Conservation (phyloP, 2,888 invertebrate genomes). For the Aquatica leii region DNA sequence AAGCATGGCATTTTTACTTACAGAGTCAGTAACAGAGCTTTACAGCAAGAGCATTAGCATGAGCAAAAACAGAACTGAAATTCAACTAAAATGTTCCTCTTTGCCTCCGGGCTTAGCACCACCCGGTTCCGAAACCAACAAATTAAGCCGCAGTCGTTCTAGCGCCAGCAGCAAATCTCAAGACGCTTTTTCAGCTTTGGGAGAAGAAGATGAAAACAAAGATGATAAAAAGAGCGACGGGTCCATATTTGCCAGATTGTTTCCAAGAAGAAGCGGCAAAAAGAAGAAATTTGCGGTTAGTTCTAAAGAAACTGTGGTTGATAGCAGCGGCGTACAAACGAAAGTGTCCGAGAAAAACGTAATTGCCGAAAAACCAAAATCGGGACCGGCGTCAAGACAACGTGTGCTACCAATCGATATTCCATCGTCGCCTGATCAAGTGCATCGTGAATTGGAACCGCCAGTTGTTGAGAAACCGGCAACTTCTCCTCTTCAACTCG, state of each 20-base stretch:
- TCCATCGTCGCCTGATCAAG: constrained; percentile 56
- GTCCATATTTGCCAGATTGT: constrained; percentile 72
- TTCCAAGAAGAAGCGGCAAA: constrained; percentile 75
- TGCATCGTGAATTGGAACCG: constrained; percentile 41
- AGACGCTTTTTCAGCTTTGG: constrained; percentile 50
- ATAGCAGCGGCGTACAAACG: constrained; percentile 1
- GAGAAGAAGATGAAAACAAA: constrained; percentile 56
- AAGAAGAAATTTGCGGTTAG: constrained; percentile 64
- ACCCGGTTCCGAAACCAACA: constrained; percentile 61
- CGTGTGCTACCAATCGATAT: constrained; percentile 67
- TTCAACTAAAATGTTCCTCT: constrained; percentile 70
- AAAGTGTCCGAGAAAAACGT: constrained; percentile 3
- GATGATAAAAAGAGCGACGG: constrained; percentile 64
- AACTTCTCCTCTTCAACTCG: constrained; percentile 51
- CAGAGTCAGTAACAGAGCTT: constrained; percentile 59
- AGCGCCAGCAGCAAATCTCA: constrained; percentile 59
- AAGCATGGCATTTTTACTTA: constrained; percentile 49
- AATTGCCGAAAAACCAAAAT: constrained; percentile 31
- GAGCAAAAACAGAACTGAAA: constrained; percentile 56
- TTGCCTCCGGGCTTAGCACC: constrained; percentile 70
- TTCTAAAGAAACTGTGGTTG: neutral
- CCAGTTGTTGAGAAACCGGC: constrained; percentile 46
- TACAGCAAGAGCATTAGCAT: constrained; percentile 51
- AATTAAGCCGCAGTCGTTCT: constrained; percentile 63
- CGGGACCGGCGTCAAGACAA: constrained; percentile 65